Conservation (phyloP, 2,113 vertebrate species). For the Ginglymostoma cirratum region DNA sequence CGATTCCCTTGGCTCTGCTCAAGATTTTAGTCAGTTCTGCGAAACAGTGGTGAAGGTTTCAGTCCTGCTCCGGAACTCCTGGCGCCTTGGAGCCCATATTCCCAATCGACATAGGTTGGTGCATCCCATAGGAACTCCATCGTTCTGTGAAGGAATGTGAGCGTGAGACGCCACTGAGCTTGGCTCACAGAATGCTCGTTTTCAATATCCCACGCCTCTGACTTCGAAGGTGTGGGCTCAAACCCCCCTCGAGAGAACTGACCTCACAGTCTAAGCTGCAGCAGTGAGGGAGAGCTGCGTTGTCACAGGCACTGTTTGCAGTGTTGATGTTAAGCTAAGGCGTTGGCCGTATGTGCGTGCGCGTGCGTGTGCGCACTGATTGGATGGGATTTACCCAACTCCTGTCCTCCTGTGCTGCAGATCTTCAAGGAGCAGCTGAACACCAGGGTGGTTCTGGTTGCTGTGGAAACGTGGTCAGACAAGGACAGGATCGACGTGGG, state of each 20-base stretch:
- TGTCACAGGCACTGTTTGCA: too few relatives aligned
- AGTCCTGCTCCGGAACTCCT: background rate
- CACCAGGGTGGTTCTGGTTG: conserved; percentile 90
- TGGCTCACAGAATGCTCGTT: too few relatives aligned
- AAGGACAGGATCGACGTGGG: conserved; percentile 79
- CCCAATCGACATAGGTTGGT: background rate
- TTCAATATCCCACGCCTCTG: background rate
- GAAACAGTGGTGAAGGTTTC: too few relatives aligned
- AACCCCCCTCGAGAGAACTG: background rate
- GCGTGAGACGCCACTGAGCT: too few relatives aligned
- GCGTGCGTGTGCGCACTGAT: conserved; percentile 52
- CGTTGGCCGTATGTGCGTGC: too few relatives aligned
- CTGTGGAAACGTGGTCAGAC: conserved; percentile 91
- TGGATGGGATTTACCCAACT: conserved; percentile 63
- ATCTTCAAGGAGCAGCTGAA: conserved; percentile 95
- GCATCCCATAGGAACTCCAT: background rate
- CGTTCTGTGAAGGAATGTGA: too few relatives aligned
- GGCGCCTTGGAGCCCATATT: background rate
- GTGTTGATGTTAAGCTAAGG: too few relatives aligned
- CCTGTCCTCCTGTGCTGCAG: conserved; percentile 65
- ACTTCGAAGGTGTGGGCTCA: background rate
- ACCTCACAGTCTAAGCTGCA: background rate
- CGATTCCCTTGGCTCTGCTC: too few relatives aligned
- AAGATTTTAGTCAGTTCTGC: too few relatives aligned
- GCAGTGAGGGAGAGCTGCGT: too few relatives aligned